A percentile compares a stretch with the other conserved stretches of the same genome.
Evolutionary conservation across 2,888 invertebrate genomes (phyloP).

Genomic region (Drosophila formosana): DNA sequence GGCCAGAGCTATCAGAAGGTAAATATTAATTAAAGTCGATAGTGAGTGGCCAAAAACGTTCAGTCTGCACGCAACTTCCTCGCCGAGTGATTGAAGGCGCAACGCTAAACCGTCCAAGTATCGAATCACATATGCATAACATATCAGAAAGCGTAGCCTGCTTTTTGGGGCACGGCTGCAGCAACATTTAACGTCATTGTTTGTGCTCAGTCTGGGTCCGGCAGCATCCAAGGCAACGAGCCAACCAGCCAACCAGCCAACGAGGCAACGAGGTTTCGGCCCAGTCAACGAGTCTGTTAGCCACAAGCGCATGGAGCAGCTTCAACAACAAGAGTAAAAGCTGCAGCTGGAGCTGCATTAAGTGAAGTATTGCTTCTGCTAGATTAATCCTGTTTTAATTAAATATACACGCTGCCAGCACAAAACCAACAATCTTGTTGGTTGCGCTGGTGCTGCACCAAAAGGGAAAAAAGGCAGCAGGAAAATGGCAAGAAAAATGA

Average conservation of each 20-base stretch:
- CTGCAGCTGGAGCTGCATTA: constrained; percentile 69
- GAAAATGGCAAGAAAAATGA: constrained; percentile 27
- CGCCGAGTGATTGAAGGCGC: constrained; percentile 70
- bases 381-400: constrained; percentile 81
- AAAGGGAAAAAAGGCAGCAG: not conserved
- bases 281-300: constrained; percentile 77
- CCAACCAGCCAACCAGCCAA: not conserved
- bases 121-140: constrained; percentile 61
- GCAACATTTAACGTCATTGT: constrained; percentile 69
- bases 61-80: constrained; percentile 70
- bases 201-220: constrained; percentile 65
- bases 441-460: constrained; percentile 27
- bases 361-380: constrained; percentile 82
- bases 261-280: not conserved
- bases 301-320: constrained; percentile 36
- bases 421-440: constrained; percentile 75
- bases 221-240: constrained; percentile 56
- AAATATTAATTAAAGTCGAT: constrained; percentile 82
- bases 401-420: constrained; percentile 81
- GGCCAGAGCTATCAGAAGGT: constrained; percentile 61
- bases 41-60: constrained; percentile 80
- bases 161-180: constrained; percentile 58
- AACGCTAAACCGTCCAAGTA: constrained; percentile 62
- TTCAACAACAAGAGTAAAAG: constrained; percentile 18
- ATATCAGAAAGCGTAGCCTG: constrained; percentile 65